Conservation (phyloP, 1,140 invertebrate species). For the Eurytemora carolleeae region DNA sequence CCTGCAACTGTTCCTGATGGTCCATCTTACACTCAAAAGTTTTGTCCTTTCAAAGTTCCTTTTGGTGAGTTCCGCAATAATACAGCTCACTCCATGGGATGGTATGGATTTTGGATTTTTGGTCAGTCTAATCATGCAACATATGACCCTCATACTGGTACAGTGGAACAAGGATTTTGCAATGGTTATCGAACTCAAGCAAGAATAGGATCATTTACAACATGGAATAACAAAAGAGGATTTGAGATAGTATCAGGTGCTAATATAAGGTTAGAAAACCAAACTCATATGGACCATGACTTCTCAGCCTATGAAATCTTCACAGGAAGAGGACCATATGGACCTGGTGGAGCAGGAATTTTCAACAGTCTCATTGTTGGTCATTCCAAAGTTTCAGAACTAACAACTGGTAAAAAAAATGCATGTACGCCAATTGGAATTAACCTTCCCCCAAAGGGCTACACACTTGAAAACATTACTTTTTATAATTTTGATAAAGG, state of each 20-base stretch:
- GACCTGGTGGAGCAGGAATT: too few species aligned
- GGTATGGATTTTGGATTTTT: slow-evolving; percentile 3
- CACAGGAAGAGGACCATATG: too few species aligned
- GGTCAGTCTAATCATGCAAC: too few species aligned
- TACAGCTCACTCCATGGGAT: slow-evolving; percentile 16
- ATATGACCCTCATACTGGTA: neutral
- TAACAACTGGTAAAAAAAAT: too few species aligned
- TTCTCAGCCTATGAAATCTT: too few species aligned
- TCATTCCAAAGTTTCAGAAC: too few species aligned
- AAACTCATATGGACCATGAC: slow-evolving; percentile 15
- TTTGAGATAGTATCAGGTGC: slow-evolving; percentile 16
- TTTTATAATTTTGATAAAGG: too few species aligned
- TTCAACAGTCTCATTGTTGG: too few species aligned
- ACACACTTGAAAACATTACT: too few species aligned
- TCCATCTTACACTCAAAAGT: slow-evolving; percentile 12
- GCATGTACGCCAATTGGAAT: too few species aligned
- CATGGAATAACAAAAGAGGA: slow-evolving; percentile 16
- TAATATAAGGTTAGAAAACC: slow-evolving; percentile 15
- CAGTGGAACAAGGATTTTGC: neutral
- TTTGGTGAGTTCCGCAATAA: slow-evolving; percentile 17
- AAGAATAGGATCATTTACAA: slow-evolving; percentile 11
- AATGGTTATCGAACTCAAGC: neutral
- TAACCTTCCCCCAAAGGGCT: too few species aligned
- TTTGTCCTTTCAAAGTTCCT: slow-evolving; percentile 15
- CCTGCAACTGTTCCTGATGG: slow-evolving; percentile 14